Conservation (phyloP, 2,888 invertebrate genomes). For the Antheraea assamensis region DNA sequence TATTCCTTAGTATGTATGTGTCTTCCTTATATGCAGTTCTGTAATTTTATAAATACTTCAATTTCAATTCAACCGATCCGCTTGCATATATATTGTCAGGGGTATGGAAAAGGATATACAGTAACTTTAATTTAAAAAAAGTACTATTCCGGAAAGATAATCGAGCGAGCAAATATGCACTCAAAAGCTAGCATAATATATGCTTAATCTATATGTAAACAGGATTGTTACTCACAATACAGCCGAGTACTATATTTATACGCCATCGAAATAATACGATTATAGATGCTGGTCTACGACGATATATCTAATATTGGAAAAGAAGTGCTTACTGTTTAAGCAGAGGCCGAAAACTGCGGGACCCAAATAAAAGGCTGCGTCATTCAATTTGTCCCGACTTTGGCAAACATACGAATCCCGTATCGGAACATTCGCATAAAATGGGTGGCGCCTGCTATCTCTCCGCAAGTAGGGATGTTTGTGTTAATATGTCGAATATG, state of each 20-base stretch:
- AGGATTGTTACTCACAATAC: not conserved
- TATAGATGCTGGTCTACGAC: not conserved
- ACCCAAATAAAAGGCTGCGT: conserved; percentile 21
- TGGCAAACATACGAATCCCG: conserved; percentile 35
- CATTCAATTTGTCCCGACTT: conserved; percentile 29
- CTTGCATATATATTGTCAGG: no score
- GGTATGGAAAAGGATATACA: no score
- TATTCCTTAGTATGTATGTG: no score
- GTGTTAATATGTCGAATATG: not conserved
- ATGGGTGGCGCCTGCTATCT: conserved; percentile 30
- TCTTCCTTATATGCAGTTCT: no score
- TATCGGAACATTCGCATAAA: conserved; percentile 35
- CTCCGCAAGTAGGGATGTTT: conserved; percentile 18
- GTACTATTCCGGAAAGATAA: no score
- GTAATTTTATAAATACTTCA: no score
- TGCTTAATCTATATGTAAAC: no score
- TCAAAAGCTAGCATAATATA: no score
- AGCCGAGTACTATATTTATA: not conserved
- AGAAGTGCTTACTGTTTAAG: conserved; percentile 20
- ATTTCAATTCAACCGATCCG: no score
- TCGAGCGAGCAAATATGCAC: no score
- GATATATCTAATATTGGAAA: conserved; percentile 3
- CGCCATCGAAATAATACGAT: not conserved
- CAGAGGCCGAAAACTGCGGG: conserved; percentile 18
- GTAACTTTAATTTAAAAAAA: no score